Conservation (phyloP, 2,797 vertebrate species). For the Sebastes wilsoni region DNA sequence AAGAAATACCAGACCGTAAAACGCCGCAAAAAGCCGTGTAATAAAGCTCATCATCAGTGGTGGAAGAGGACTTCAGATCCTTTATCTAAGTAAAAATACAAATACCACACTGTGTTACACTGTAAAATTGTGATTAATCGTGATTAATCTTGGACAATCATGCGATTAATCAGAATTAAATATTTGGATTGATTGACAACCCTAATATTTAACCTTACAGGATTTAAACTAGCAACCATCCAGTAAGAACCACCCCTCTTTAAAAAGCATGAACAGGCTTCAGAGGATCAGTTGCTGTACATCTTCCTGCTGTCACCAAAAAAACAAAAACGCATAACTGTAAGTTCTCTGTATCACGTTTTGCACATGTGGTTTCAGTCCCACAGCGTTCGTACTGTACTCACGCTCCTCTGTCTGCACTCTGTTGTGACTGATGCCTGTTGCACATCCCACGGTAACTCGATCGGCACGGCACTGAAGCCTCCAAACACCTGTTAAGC, state of each 20-base stretch:
- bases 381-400: neutral
- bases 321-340: conserved; percentile 4
- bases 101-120: too few species aligned
- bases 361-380: conserved; percentile 41
- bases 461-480: conserved; percentile 40
- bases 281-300: conserved; percentile 10
- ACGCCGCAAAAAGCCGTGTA: too few species aligned
- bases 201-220: neutral
- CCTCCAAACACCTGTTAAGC: conserved; percentile 61
- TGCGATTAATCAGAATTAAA: too few species aligned
- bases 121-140: too few species aligned
- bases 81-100: too few species aligned
- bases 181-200: too few species aligned
- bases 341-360: conserved; percentile 43
- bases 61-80: too few species aligned
- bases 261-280: neutral
- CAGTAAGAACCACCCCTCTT: neutral
- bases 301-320: conserved; percentile 15
- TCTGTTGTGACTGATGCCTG: conserved; percentile 44
- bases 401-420: conserved; percentile 37
- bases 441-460: conserved; percentile 40
- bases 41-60: too few species aligned
- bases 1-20: too few species aligned
- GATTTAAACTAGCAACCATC: neutral
- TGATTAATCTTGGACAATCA: too few species aligned